Evolutionary conservation across 2,797 vertebrate species (phyloP).

Genomic region (Mus spretus): DNA sequence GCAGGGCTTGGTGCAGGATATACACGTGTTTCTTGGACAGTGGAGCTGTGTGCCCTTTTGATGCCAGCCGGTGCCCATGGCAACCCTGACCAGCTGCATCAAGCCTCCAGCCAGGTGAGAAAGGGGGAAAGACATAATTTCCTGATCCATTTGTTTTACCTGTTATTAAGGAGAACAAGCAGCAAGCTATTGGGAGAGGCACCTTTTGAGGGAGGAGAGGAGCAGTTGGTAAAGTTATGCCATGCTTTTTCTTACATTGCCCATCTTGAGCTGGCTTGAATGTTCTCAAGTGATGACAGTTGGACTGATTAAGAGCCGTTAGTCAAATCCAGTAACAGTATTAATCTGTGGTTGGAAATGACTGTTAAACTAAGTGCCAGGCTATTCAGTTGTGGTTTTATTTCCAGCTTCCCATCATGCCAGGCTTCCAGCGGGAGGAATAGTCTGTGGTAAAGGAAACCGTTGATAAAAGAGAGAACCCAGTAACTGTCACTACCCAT

Average conservation of each 20-base stretch:
- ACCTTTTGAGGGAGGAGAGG: slow-evolving; percentile 52
- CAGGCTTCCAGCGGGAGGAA: slow-evolving; percentile 89
- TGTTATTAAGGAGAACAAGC: background rate
- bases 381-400: slow-evolving; percentile 91
- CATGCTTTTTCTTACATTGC: slow-evolving; percentile 73
- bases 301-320: slow-evolving; percentile 91
- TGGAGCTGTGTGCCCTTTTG: background rate
- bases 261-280: slow-evolving; percentile 74
- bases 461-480: slow-evolving; percentile 90
- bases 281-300: slow-evolving; percentile 86
- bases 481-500: slow-evolving; percentile 88
- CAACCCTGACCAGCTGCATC: background rate
- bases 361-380: slow-evolving; percentile 87
- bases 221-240: slow-evolving; percentile 21
- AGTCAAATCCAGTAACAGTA: slow-evolving; percentile 90
- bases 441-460: slow-evolving; percentile 90
- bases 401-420: slow-evolving; percentile 89
- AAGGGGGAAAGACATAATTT: background rate
- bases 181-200: slow-evolving; percentile 16
- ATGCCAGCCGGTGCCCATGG: background rate
- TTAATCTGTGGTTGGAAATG: slow-evolving; percentile 91
- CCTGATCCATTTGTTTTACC: background rate
- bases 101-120: background rate
- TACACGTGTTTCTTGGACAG: rapidly evolving
- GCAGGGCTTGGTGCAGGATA: background rate